Base-by-base conservation (phyloP, 1,140 invertebrate species). In the Drosophila subobscura region DNA sequence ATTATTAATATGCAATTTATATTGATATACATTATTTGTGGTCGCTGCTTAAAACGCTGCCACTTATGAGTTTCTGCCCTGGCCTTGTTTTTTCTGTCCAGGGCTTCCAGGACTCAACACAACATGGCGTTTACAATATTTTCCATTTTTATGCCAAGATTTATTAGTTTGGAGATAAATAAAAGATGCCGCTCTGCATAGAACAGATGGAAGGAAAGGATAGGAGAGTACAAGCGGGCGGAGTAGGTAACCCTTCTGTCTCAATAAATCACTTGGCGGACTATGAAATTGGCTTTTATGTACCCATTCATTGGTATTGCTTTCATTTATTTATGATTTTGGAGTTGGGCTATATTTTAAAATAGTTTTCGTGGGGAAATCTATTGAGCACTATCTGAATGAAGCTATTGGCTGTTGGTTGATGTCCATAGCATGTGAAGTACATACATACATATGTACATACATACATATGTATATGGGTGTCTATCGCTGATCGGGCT, bases 101-200 rank as follows among this genome's bases (percentile, higher is more conserved):
- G 25, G 29, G 25, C 16, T 61, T 66, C 25, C 47, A 46, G 59
- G 63, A 51, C 51, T 68, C 66, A 44, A 64, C 58, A 51, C 51
- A 75, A 72, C 71, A 65, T 75, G 77, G 71, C 77, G 63, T 79
- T 64, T 63, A 76, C 72, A 80, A 80, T 80, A 80, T 80, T 80
- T 81, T 81, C 41, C 57, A 60, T 77, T 81, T 81, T 81, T 81
- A 70, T 70, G 79, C 51, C 79, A 58, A 79, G 79, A 76, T 64
- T 85, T 85, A 79, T 85, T 77, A 79, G 77, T 66, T 64, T 73
- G 74, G 80, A 76, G 64, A 85, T 85, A 85, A 79, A 79, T 66
- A 57, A 76, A 72, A 66, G 50, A 55, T 57, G 74, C 46, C 72
- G 67, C 56, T 72, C 70, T 61, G 61, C 70, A 72, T 72, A 61